Conservation (phyloP, 2,888 invertebrate genomes). For the Latrodectus hesperus region DNA sequence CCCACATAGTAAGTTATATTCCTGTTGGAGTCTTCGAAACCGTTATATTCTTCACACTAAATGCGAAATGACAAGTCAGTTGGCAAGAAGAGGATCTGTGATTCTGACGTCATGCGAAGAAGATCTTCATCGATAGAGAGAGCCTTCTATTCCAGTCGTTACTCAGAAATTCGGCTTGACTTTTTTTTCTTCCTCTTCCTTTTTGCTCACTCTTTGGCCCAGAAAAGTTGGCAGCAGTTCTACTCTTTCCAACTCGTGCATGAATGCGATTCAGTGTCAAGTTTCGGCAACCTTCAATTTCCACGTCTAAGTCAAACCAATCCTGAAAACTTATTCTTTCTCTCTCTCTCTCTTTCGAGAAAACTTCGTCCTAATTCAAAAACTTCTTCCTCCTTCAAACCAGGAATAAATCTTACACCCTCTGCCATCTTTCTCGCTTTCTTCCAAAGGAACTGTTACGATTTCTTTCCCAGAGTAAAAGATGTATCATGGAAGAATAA, state of each 20-base stretch:
- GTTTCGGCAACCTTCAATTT: constrained; percentile 54
- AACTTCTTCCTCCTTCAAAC: constrained; percentile 26
- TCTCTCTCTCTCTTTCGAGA: background rate
- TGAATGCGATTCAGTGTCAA: constrained; percentile 22
- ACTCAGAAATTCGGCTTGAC: background rate
- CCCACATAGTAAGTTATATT: too few species aligned
- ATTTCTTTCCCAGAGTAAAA: constrained; percentile 5
- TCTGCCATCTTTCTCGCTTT: constrained; percentile 20
- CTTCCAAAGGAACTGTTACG: constrained; percentile 21
- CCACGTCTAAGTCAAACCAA: constrained; percentile 23
- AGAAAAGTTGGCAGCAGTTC: constrained; percentile 5
- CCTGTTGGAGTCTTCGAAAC: too few species aligned
- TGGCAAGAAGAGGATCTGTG: too few species aligned
- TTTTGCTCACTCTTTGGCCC: background rate
- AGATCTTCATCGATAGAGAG: too few species aligned
- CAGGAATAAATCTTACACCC: constrained; percentile 47
- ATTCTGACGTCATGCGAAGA: too few species aligned
- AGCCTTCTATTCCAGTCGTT: too few species aligned
- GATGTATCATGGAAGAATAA: background rate
- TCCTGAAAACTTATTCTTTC: background rate
- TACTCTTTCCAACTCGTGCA: constrained; percentile 5
- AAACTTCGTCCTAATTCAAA: constrained; percentile 32
- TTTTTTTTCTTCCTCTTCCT: background rate
- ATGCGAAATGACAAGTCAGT: too few species aligned
- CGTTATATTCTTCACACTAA: too few species aligned